Conservation (phyloP, 2,113 vertebrate genomes). For the Malurus cyaneus region DNA sequence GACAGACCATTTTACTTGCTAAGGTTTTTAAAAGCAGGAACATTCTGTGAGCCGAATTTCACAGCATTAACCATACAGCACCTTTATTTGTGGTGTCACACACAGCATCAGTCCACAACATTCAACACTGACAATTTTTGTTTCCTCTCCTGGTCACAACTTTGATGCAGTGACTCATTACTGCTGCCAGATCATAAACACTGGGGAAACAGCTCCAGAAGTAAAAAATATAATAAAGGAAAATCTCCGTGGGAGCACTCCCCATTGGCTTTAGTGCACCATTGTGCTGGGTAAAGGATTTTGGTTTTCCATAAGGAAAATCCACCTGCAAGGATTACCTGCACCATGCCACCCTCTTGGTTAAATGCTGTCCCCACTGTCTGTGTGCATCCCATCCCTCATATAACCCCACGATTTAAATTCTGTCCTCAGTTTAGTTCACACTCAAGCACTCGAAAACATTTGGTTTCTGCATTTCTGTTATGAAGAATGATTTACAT, state of each 20-base stretch:
- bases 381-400: neutral
- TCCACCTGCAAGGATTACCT: neutral
- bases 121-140: neutral
- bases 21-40: conserved; percentile 29
- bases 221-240: neutral
- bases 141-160: conserved; percentile 47
- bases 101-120: conserved; percentile 30
- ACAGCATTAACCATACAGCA: conserved; percentile 40
- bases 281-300: neutral
- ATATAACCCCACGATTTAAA: neutral
- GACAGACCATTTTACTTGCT: conserved; percentile 26
- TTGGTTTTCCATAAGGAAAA: neutral
- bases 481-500: neutral
- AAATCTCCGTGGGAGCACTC: neutral
- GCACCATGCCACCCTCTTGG: neutral
- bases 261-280: neutral
- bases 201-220: conserved; percentile 21
- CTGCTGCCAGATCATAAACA: conserved; percentile 66
- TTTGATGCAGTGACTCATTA: conserved; percentile 64
- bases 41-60: conserved; percentile 51
- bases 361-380: neutral
- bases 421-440: conserved; percentile 8
- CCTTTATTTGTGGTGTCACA: conserved; percentile 43
- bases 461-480: neutral
- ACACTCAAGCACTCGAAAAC: neutral